Conservation (phyloP, 1,140 invertebrate species). For the Centruroides vittatus region DNA sequence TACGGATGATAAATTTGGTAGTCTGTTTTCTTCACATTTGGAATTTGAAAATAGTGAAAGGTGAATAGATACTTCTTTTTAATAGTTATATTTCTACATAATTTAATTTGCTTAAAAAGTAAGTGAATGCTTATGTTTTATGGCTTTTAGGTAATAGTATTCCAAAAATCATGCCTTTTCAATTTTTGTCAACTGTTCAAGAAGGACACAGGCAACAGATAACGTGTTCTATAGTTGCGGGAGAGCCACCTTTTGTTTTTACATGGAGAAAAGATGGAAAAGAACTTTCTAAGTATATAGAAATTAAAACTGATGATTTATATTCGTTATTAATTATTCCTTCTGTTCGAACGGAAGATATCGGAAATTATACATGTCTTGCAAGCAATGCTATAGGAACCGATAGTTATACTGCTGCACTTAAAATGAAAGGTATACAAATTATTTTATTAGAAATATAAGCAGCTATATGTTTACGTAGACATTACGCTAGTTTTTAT, state of each 20-base stretch:
- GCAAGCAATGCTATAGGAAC: slow-evolving; percentile 19
- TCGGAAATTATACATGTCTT: slow-evolving; percentile 23
- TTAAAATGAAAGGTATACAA: slow-evolving; percentile 15
- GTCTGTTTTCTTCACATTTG: no score
- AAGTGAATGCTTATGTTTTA: no score
- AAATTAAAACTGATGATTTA: no score
- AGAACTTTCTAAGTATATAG: background rate
- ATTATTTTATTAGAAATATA: background rate
- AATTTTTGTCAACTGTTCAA: background rate
- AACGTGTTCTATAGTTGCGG: background rate
- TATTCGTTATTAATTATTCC: background rate
- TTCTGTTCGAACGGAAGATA: slow-evolving; percentile 2
- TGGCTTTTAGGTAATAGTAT: background rate
- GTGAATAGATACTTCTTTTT: no score
- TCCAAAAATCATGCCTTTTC: background rate
- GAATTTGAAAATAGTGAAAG: no score
- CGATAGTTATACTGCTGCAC: slow-evolving; percentile 16
- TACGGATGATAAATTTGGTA: no score
- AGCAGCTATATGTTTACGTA: no score
- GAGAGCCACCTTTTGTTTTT: background rate
- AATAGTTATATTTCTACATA: no score
- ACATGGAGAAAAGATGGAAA: background rate
- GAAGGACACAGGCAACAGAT: background rate
- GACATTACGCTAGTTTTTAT: no score
- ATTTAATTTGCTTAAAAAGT: no score